phyloP scores from a whole-genome alignment of 2,797 vertebrate genomes.

The Diplodus sargus region DNA sequence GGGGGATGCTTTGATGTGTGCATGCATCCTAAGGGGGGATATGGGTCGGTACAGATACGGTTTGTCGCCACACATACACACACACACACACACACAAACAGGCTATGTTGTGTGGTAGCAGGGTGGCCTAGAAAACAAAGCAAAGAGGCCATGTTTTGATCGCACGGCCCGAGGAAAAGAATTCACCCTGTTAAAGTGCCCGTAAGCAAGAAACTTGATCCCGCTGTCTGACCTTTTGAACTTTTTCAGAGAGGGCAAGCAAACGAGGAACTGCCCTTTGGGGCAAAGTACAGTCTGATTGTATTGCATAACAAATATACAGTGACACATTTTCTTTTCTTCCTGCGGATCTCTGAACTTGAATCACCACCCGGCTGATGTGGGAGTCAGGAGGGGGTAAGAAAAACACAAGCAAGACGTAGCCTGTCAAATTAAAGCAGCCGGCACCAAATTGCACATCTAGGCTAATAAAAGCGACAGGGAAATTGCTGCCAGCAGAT shows the following conservation, averaged over 20 bases:
- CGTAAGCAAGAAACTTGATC: conserved; percentile 37
- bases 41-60: conserved; percentile 38
- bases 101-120: conserved; percentile 13
- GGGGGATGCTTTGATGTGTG: conserved; percentile 46
- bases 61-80: neutral
- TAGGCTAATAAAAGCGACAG: conserved; percentile 77
- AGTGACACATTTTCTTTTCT: conserved; percentile 34
- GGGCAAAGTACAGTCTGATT: conserved; percentile 22
- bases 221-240: conserved; percentile 45
- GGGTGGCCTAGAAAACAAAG: conserved; percentile 39
- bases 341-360: conserved; percentile 7
- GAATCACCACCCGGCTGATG: conserved; percentile 8
- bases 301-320: conserved; percentile 45
- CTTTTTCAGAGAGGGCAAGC: conserved; percentile 13
- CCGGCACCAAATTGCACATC: conserved; percentile 72
- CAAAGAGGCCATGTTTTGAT: conserved; percentile 11
- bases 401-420: conserved; percentile 54
- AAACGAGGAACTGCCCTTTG: conserved; percentile 4
- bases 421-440: conserved; percentile 71
- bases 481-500: conserved; percentile 77
- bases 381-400: neutral
- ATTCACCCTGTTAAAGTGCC: conserved; percentile 15
- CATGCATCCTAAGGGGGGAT: conserved; percentile 42
- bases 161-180: conserved; percentile 4
- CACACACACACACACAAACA: neutral